phyloP scores from a whole-genome alignment of 2,888 invertebrate species.

The Folsomia manolachei region DNA sequence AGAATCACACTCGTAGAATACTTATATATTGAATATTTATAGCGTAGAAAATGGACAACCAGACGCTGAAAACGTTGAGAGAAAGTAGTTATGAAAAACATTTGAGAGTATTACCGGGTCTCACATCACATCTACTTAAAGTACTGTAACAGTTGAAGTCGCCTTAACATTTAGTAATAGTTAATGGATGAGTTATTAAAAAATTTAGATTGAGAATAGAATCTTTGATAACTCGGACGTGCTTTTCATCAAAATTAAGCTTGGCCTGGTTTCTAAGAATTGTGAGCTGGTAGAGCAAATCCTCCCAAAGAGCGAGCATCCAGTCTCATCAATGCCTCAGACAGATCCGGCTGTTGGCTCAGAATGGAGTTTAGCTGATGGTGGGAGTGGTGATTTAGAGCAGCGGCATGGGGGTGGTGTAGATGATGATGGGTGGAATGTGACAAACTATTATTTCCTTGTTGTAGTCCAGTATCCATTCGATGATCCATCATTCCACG shows the following conservation, averaged over 20 bases:
- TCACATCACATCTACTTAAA: background rate
- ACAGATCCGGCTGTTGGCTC: conserved; percentile 48
- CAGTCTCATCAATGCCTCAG: conserved; percentile 47
- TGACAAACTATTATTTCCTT: conserved; percentile 41
- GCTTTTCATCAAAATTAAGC: background rate
- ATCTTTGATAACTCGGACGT: background rate
- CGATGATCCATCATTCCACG: conserved; percentile 41
- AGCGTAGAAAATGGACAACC: background rate
- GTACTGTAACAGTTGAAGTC: too few relatives aligned
- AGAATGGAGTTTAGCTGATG: conserved; percentile 48
- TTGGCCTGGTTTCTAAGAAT: conserved; percentile 47
- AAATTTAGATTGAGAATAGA: background rate
- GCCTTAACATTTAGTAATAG: too few relatives aligned
- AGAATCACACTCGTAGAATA: background rate
- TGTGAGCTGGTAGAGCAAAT: conserved; percentile 50
- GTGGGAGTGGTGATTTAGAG: conserved; percentile 47
- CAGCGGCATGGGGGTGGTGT: conserved; percentile 42
- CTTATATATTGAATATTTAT: background rate
- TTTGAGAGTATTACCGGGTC: conserved; percentile 4
- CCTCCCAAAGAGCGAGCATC: conserved; percentile 48
- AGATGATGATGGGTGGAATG: conserved; percentile 42
- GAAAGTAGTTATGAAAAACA: background rate
- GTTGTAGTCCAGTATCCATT: conserved; percentile 35
- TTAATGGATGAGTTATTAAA: background rate
- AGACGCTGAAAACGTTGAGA: background rate